Percentiles rank a stretch among this genome's conserved stretches.
These are phyloP conservation scores for Boloria selene DNA, from an alignment of 2,888 invertebrate genomes.

Conservation along the genomic window DNA sequence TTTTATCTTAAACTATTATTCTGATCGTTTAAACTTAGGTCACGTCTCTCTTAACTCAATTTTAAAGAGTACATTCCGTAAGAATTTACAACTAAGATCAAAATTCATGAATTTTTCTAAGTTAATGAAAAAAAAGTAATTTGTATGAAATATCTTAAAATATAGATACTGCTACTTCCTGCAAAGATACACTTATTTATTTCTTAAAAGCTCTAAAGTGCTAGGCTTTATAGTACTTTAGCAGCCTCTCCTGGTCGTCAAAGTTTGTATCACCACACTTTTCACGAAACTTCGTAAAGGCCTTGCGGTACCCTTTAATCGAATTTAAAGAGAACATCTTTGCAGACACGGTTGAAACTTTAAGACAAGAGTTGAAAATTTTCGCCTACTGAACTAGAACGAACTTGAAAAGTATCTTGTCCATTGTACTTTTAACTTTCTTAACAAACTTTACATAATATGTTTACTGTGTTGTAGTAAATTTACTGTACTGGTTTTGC, in stretches of 20 bases:
- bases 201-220: conserved; percentile 8
- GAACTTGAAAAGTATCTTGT: conserved; percentile 13
- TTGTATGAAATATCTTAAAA: not conserved
- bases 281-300: conserved; percentile 53
- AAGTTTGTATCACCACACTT: conserved; percentile 46
- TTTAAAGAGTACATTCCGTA: too few relatives aligned
- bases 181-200: conserved; percentile 10
- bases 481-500: too few relatives aligned
- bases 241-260: conserved; percentile 25
- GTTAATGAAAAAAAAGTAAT: too few relatives aligned
- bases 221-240: conserved; percentile 22
- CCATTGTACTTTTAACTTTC: not conserved
- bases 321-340: conserved; percentile 62
- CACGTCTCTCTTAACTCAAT: too few relatives aligned
- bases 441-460: not conserved
- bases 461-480: too few relatives aligned
- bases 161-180: not conserved
- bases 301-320: conserved; percentile 64
- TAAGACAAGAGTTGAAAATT: conserved; percentile 51
- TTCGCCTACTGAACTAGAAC: conserved; percentile 29
- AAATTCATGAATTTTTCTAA: too few relatives aligned
- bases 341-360: conserved; percentile 48
- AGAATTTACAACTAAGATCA: too few relatives aligned
- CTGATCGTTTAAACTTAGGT: too few relatives aligned
- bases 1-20: too few relatives aligned